phyloP scores from a whole-genome alignment of 1,140 invertebrate genomes.

The Cydia amplana region DNA sequence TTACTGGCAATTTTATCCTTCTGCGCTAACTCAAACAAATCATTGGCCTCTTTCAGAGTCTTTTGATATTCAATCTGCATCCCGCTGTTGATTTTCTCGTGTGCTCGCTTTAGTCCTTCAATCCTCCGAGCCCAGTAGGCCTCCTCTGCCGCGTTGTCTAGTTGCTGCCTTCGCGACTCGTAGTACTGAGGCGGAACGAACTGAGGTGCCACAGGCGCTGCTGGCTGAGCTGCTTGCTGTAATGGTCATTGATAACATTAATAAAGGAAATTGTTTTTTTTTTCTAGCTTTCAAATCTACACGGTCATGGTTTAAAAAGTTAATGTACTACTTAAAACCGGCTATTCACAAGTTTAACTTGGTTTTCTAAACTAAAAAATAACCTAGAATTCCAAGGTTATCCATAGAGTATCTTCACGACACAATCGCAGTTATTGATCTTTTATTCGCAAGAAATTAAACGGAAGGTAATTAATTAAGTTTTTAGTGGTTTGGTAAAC shows the following conservation, averaged over 20 bases:
- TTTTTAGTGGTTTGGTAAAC: slow-evolving; percentile 21
- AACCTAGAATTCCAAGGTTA: slow-evolving; percentile 29
- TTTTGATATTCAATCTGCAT: slow-evolving; percentile 72
- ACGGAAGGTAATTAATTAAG: background rate
- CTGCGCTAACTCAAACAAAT: slow-evolving; percentile 63
- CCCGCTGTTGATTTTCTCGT: slow-evolving; percentile 68
- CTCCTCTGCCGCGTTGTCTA: slow-evolving; percentile 66
- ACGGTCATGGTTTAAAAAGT: background rate
- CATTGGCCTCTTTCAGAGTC: slow-evolving; percentile 70
- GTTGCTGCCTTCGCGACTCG: slow-evolving; percentile 53
- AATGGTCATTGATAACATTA: slow-evolving; percentile 37
- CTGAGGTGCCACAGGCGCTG: slow-evolving; percentile 45
- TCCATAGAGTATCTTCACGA: slow-evolving; percentile 2
- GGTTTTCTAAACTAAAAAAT: slow-evolving; percentile 18
- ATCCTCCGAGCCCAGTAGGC: slow-evolving; percentile 71
- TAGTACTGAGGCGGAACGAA: slow-evolving; percentile 60
- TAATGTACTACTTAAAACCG: background rate
- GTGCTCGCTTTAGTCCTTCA: slow-evolving; percentile 66
- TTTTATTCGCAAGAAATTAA: background rate
- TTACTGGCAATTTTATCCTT: slow-evolving; percentile 65
- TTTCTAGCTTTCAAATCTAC: background rate
- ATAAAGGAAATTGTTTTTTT: background rate
- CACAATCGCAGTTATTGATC: slow-evolving; percentile 6
- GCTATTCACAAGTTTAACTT: background rate
- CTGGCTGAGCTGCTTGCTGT: slow-evolving; percentile 59